Conservation (phyloP, 2,113 vertebrate genomes). For the Progne subis region DNA sequence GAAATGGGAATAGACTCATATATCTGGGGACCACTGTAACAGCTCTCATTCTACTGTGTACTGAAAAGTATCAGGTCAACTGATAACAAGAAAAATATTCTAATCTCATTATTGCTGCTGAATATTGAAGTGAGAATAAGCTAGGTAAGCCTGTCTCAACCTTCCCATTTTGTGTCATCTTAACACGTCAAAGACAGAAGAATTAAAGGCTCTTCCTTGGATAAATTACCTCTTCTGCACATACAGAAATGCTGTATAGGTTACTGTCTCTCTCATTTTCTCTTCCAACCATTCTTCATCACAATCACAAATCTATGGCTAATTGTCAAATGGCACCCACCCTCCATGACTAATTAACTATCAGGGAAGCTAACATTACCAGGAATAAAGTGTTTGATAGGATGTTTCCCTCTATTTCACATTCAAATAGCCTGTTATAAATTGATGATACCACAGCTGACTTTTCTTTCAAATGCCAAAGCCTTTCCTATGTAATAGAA, state of each 20-base stretch:
- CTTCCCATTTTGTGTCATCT: background rate
- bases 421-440: slow-evolving; percentile 8
- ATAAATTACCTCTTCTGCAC: background rate
- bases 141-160: background rate
- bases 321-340: slow-evolving; percentile 2
- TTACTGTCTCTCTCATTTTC: background rate
- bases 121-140: slow-evolving; percentile 21
- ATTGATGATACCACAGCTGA: slow-evolving; percentile 26
- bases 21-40: background rate
- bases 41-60: background rate
- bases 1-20: background rate
- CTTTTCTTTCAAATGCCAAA: slow-evolving; percentile 61
- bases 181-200: background rate
- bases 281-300: background rate
- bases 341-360: slow-evolving; percentile 31
- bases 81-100: slow-evolving; percentile 23
- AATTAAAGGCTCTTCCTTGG: background rate
- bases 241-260: background rate
- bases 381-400: slow-evolving; percentile 15
- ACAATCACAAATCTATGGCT: background rate
- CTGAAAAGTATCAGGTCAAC: background rate
- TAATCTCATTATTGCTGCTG: slow-evolving; percentile 20
- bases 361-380: background rate
- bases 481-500: slow-evolving; percentile 14
- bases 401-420: slow-evolving; percentile 1